Base-by-base conservation (phyloP, 2,797 vertebrate genomes). In the Pteronotus mesoamericanus region DNA sequence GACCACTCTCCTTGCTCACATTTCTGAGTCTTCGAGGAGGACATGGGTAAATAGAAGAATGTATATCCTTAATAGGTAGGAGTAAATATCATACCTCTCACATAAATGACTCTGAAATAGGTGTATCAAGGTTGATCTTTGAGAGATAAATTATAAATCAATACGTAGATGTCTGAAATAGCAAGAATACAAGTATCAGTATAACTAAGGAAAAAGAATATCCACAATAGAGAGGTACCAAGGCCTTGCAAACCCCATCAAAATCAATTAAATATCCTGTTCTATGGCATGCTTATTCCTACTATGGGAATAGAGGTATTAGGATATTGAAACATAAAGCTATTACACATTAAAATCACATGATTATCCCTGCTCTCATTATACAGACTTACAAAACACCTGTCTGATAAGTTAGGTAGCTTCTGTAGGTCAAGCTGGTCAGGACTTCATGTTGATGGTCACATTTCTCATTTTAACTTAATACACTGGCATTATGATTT, bases 381-480 rank as follows among this genome's bases (percentile, higher is more conserved):
- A n/a, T n/a, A 1, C 61, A 66, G 18, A 79, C n/a, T 74, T 57
- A 29, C 2, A 18, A 46, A 91, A n/a, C 24, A n/a, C 26, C 29
- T 46, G 5, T 15, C 55, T 74, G 55, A 88, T 57, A 34, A 75
- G 16, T 42, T 59, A 32, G 12, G 53, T 44, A 34, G 44, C 14
- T 53, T 69, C 59, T 34, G 48, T 10, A 59, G 29, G 11, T 59
- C 34, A 64, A 11, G 14, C 19, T 42, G 29, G 8, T 55, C 37
- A 66, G 24, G n/a, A 4, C 7, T 34, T 51, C 72, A 51, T 29
- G 8, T 21, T 34, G 57, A 75, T 9, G 53, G 22, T 55, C 37
- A 48, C 6, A 29, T 29, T 94, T 69, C 34, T 87, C 44, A 57
- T 84, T 94, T 69, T 86, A 91, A 87, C 29, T 86, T 90, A 92